phyloP scores from a whole-genome alignment of 2,113 vertebrate genomes.

The Pterocles gutturalis region DNA sequence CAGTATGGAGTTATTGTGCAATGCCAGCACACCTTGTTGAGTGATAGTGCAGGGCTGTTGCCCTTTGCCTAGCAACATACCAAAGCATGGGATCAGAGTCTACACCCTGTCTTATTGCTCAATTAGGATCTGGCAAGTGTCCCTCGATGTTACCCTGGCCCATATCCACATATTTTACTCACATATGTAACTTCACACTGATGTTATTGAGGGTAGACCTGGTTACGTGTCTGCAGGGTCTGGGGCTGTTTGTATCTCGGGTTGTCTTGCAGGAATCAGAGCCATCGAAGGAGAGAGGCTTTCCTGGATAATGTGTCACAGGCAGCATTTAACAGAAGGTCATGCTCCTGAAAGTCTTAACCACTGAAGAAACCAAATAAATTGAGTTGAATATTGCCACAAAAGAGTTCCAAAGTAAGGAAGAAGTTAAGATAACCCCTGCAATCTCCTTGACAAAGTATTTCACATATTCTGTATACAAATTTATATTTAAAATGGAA shows the following conservation, averaged over 20 bases:
- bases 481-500: neutral
- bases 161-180: constrained; percentile 52
- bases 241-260: neutral
- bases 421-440: neutral
- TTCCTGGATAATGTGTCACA: neutral
- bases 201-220: constrained; percentile 11
- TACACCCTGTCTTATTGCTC: constrained; percentile 66
- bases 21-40: constrained; percentile 61
- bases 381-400: neutral
- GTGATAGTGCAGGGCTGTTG: constrained; percentile 43
- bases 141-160: neutral
- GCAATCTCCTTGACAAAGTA: neutral
- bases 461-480: neutral
- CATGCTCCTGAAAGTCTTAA: neutral
- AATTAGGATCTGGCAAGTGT: constrained; percentile 42
- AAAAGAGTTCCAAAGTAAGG: neutral
- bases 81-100: constrained; percentile 54
- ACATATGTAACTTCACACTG: constrained; percentile 40
- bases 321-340: neutral
- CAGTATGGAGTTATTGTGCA: constrained; percentile 10
- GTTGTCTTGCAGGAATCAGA: neutral
- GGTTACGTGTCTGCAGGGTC: neutral
- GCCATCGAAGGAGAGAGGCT: accelerated
- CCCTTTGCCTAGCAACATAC: constrained; percentile 66
- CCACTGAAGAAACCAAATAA: neutral